These are phyloP conservation scores for Synanthedon tipuliformis DNA, from an alignment of 2,888 invertebrate species.

Conservation along the genomic window DNA sequence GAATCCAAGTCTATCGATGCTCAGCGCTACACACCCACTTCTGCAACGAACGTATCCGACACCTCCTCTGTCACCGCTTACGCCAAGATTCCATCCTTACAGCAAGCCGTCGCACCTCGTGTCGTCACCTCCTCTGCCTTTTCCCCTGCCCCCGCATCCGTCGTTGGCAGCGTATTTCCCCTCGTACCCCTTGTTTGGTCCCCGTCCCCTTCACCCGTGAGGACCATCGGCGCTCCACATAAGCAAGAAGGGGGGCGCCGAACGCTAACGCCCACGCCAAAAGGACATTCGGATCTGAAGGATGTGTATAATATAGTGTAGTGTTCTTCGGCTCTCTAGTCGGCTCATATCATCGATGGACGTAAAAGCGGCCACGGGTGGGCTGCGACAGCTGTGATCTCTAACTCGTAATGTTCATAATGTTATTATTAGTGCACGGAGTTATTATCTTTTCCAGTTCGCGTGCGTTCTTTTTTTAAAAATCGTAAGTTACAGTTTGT, in stretches of 20 bases:
- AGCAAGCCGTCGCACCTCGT: slow-evolving; percentile 83
- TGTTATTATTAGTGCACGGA: slow-evolving; percentile 50
- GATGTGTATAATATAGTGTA: slow-evolving; percentile 55
- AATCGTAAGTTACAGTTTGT: too few relatives aligned
- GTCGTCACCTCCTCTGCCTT: slow-evolving; percentile 75
- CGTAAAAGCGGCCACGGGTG: slow-evolving; percentile 34
- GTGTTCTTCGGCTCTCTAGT: slow-evolving; percentile 51
- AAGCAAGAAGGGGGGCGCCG: slow-evolving; percentile 71
- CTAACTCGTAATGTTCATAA: slow-evolving; percentile 59
- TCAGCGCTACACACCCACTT: slow-evolving; percentile 80
- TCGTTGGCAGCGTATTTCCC: slow-evolving; percentile 87
- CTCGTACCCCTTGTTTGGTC: slow-evolving; percentile 89
- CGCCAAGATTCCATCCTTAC: slow-evolving; percentile 88
- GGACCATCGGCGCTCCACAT: slow-evolving; percentile 82
- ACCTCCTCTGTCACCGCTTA: slow-evolving; percentile 87
- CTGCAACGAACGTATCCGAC: slow-evolving; percentile 90
- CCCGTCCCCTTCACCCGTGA: slow-evolving; percentile 76
- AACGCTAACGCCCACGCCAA: slow-evolving; percentile 62
- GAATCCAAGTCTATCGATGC: slow-evolving; percentile 74
- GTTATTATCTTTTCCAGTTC: slow-evolving; percentile 7
- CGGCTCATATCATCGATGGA: slow-evolving; percentile 65
- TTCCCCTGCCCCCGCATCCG: slow-evolving; percentile 78
- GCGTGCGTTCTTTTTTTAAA: background rate
- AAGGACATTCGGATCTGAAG: slow-evolving; percentile 53
- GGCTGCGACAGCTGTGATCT: slow-evolving; percentile 66